Evolutionary conservation across 2,888 invertebrate species (phyloP).

Genomic region (Melikaiella ostensackeni): DNA sequence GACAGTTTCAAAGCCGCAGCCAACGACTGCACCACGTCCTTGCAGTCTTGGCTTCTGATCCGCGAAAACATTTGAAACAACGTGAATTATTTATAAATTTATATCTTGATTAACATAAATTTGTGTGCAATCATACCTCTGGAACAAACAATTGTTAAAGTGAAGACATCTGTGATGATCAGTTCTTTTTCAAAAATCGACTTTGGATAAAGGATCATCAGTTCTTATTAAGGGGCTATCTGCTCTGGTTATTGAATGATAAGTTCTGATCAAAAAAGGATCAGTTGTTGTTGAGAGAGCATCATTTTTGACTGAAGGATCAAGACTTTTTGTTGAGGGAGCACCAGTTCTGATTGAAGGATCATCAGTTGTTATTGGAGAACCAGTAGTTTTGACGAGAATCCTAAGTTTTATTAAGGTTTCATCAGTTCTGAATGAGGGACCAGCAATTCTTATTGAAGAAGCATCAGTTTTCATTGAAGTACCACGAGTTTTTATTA

Average conservation of each 20-base stretch:
- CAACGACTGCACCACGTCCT: constrained; percentile 73
- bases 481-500: neutral
- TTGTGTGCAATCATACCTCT: neutral
- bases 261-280: neutral
- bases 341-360: too few species aligned
- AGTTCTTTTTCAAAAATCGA: neutral
- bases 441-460: too few species aligned
- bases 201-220: neutral
- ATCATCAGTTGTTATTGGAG: too few species aligned
- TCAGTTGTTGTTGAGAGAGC: too few species aligned
- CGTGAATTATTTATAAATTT: constrained; percentile 27
- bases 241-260: neutral
- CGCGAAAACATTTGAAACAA: neutral
- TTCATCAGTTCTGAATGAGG: too few species aligned
- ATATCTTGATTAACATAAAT: neutral
- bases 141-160: neutral
- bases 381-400: too few species aligned
- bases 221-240: neutral
- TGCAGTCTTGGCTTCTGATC: constrained; percentile 48
- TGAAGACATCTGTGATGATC: neutral
- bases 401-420: too few species aligned
- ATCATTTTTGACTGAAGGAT: too few species aligned
- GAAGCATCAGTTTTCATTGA: neutral
- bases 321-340: too few species aligned
- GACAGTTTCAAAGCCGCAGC: constrained; percentile 75